Base-by-base conservation (phyloP, 2,113 vertebrate species). In the Fregetta grallaria region DNA sequence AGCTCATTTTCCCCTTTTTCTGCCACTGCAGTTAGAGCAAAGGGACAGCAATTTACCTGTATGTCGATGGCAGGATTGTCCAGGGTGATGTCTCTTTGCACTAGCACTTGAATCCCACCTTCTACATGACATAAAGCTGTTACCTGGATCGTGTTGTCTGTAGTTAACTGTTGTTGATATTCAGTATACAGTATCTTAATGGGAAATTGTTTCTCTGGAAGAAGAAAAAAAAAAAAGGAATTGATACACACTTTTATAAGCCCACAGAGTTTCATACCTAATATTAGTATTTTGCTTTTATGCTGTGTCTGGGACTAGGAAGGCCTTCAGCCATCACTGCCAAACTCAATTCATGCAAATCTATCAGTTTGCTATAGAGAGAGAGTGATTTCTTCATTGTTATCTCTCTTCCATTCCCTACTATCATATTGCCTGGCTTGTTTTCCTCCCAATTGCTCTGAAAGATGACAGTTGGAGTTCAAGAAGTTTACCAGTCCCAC, bases 91-190 rank as follows among this genome's bases (percentile, higher is more conserved):
- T 96, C 97, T 32, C 97, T 96, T 49, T 97, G 93, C 65, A 98
- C 98, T 36, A 98, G 84, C 40, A 98, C 94, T 78, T 97, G 97
- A 1, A 92, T 44, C 13, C 97, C 98, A 2, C 87, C 72, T 7
- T 96, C 6, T 40, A 97, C 88, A 7, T 98, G 94, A 88, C 98
- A 98, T 75, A 98, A 67, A 27, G 98, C 98, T 15, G 98, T 98
- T 73, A 95, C 68, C 36, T 98, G 97, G 84, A 98, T 98, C 36
- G 91, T 96, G 74, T 98, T 98, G 93, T 98, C 98, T 4, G 97
- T 90, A 20, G 98, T 98, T 95, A 98, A 59, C 86, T 92, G 84
- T 55, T 96, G 96, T 18, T 98, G 97, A 19, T 98, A 98, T 38
- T 97, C 93, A 32, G 85, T 66, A 5, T 98, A 98, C 0, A 90